These are phyloP conservation scores for Muscicapa comitata DNA, from an alignment of 2,797 vertebrate genomes.

Conservation along the genomic window DNA sequence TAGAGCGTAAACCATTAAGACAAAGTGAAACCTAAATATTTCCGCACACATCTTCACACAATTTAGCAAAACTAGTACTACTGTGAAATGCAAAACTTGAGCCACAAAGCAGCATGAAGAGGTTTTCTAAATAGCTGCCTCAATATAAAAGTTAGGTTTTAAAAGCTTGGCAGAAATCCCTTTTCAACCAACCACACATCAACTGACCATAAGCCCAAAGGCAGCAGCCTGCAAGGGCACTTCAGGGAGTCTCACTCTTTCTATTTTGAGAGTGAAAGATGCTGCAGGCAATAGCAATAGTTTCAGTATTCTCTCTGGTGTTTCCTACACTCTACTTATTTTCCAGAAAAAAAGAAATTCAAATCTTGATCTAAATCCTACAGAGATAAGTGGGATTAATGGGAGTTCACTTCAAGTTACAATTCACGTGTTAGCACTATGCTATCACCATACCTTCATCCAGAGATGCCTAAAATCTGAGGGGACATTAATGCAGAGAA, in stretches of 20 bases:
- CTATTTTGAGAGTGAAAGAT: not conserved
- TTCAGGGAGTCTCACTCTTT: not conserved
- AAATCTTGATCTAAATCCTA: not conserved
- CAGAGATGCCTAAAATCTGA: not conserved
- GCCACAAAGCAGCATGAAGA: not conserved
- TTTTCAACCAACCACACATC: not conserved
- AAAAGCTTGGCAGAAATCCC: not conserved
- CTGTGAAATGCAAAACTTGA: not conserved
- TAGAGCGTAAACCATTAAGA: not conserved
- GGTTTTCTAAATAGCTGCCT: not conserved
- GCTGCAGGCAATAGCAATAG: not conserved
- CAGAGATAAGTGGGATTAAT: not conserved
- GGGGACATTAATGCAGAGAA: not conserved
- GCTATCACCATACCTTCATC: not conserved
- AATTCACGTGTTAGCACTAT: not conserved
- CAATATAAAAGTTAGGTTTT: not conserved
- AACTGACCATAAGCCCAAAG: not conserved
- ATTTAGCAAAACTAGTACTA: not conserved
- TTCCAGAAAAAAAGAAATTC: not conserved
- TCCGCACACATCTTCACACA: not conserved
- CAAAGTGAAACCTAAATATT: slow-evolving; percentile 11
- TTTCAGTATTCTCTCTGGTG: not conserved
- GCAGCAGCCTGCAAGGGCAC: not conserved
- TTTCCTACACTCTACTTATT: not conserved
- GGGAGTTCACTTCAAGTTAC: not conserved